Evolutionary conservation across 2,113 vertebrate species (phyloP).

Genomic region (Poecilia latipinna): DNA sequence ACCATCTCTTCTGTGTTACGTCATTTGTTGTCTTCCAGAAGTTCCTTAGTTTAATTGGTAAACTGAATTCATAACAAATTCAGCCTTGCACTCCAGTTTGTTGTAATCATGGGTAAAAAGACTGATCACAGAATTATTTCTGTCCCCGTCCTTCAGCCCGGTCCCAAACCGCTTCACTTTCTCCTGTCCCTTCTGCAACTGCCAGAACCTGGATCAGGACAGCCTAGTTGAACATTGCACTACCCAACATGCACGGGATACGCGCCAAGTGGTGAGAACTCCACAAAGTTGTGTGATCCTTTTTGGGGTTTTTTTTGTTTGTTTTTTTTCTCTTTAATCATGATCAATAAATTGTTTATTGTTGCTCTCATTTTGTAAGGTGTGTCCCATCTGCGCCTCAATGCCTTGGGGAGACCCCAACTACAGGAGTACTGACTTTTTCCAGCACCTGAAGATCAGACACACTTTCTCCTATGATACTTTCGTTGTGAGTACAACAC

Average conservation of each 20-base stretch:
- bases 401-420: conserved; percentile 99
- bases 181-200: conserved; percentile 92
- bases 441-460: conserved; percentile 93
- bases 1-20: too few species aligned
- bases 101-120: neutral
- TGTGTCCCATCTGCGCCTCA: conserved; percentile 97
- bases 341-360: neutral
- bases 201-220: conserved; percentile 96
- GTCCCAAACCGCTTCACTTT: conserved; percentile 97
- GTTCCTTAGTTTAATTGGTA: neutral
- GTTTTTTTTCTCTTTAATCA: neutral
- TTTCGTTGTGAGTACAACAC: conserved; percentile 89
- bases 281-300: neutral
- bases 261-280: conserved; percentile 87
- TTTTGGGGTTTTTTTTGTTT: neutral
- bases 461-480: conserved; percentile 97
- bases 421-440: conserved; percentile 95
- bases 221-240: conserved; percentile 96
- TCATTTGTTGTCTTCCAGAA: neutral
- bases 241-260: conserved; percentile 86
- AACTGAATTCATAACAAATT: neutral
- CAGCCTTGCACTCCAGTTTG: too few species aligned
- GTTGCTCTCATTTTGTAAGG: conserved; percentile 72
- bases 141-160: conserved; percentile 81
- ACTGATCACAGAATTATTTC: neutral